Percentiles rank a stretch among this genome's conserved stretches.
These are phyloP conservation scores for Lutjanus argentimaculatus DNA, from an alignment of 2,797 vertebrate species.

Conservation along the genomic window DNA sequence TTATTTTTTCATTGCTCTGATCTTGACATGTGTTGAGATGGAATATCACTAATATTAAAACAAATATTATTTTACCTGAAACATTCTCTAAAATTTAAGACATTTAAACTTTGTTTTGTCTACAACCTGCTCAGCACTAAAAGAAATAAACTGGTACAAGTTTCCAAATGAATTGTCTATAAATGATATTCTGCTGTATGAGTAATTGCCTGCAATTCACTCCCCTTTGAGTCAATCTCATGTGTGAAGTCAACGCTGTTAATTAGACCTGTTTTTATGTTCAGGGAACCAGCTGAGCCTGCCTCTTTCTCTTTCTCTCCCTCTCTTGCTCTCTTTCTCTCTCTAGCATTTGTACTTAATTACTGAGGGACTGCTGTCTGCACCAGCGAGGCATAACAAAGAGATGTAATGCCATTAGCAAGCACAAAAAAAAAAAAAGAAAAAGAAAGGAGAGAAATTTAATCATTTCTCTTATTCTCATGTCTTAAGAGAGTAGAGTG, in stretches of 20 bases:
- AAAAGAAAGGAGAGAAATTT: constrained; percentile 57
- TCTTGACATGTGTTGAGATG: neutral
- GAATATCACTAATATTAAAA: constrained; percentile 2
- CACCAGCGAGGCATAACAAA: constrained; percentile 83
- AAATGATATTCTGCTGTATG: constrained; percentile 82
- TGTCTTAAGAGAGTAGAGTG: constrained; percentile 64
- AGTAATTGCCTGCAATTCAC: constrained; percentile 85
- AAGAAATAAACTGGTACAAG: constrained; percentile 66
- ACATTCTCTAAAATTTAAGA: constrained; percentile 29
- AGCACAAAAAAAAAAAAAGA: constrained; percentile 58
- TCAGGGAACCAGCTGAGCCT: constrained; percentile 85
- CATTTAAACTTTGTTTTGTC: constrained; percentile 46
- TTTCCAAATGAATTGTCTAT: constrained; percentile 79
- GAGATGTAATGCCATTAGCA: constrained; percentile 83
- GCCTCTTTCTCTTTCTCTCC: constrained; percentile 70
- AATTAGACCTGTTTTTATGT: constrained; percentile 87
- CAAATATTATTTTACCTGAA: constrained; percentile 38
- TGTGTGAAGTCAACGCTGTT: constrained; percentile 86
- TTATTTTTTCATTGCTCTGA: neutral
- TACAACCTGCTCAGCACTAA: constrained; percentile 34
- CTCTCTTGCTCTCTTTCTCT: constrained; percentile 69
- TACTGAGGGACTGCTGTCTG: constrained; percentile 85
- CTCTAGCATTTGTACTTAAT: constrained; percentile 85
- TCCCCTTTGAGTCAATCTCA: constrained; percentile 87
- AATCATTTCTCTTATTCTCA: constrained; percentile 71